Evolutionary conservation across 2,797 vertebrate species (phyloP), one percentile per base, ranked within the genome.

Genomic region (Semaprochilodus insignis): DNA sequence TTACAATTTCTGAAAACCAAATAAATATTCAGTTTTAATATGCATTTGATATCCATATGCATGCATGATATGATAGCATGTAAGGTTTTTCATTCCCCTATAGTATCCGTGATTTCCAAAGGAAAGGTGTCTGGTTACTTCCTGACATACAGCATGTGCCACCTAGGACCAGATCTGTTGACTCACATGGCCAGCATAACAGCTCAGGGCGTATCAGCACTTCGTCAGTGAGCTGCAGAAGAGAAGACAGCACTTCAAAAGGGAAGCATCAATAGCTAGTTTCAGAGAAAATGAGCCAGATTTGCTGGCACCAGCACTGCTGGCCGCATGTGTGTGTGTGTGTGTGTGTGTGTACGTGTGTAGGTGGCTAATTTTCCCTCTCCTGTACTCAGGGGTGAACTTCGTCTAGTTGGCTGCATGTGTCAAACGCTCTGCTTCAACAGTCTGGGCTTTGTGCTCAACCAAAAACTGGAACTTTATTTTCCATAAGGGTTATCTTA

Each of bases 401-500:
- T 44, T 17, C 10, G 66, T 17, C 73, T 54, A 76, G 57, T 54
- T 75, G 57, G 55, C 75, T 23, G 57, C 21, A 19, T 27, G 8
- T 72, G 74, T 85, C 74, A 23, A 78, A 40, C 59, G 54, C 71
- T 59, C 16, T 5, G 27, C n/a, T 16, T 44, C 51, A 74, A 77
- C 83, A 81, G 67, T 55, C 34, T 25, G 13, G 7, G 7, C 65
- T 75, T 71, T 80, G 77, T 80, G 71, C 55, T 79, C 44, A 14
- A 59, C 66, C 57, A 57, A 31, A 36, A 36, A 78, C 57, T 77
- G 75, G 67, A 70, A 80, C 54, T 69, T 62, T 14, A 25, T 71
- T 4, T 51, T 7, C 70, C 31, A 34, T 16, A 59, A 14, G 8
- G 36, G 36, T 23, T 69, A 48, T 19, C 8, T 59, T 36, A 1